A percentile compares a stretch with the other conserved stretches of the same genome.
Conservation (phyloP, 2,113 vertebrate genomes). For the Coregonus clupeaformis region DNA sequence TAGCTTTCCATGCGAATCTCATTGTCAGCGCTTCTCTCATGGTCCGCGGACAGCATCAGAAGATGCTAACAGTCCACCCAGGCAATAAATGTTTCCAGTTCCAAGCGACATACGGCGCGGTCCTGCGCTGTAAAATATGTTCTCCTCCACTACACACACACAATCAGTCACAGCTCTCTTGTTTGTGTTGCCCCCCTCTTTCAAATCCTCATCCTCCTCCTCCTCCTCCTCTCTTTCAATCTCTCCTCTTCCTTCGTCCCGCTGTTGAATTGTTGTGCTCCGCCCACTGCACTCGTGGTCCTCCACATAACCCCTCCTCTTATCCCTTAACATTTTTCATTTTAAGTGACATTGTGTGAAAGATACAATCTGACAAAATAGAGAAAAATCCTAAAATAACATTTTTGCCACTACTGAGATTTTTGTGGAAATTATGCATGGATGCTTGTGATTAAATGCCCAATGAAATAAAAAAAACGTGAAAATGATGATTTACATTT, state of each 20-base stretch:
- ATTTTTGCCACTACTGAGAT: neutral
- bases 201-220: constrained; percentile 4
- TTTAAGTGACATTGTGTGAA: neutral
- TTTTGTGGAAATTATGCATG: neutral
- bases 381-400: neutral
- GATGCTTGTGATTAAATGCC: neutral
- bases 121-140: neutral
- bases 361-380: neutral
- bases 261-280: constrained; percentile 39
- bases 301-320: constrained; percentile 29
- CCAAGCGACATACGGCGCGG: neutral
- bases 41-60: constrained; percentile 73
- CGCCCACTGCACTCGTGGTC: constrained; percentile 55
- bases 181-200: constrained; percentile 18
- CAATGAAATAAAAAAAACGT: constrained; percentile 68
- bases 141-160: constrained; percentile 8
- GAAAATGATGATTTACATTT: constrained; percentile 30
- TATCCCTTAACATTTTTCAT: constrained; percentile 20
- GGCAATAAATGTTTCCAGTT: constrained; percentile 24
- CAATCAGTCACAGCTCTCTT: constrained; percentile 33
- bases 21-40: constrained; percentile 82
- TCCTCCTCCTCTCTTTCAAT: constrained; percentile 37
- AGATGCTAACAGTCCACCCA: constrained; percentile 41
- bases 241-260: constrained; percentile 36
- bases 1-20: constrained; percentile 93